Conservation (phyloP, 2,113 vertebrate species). For the Lophura nycthemera region DNA sequence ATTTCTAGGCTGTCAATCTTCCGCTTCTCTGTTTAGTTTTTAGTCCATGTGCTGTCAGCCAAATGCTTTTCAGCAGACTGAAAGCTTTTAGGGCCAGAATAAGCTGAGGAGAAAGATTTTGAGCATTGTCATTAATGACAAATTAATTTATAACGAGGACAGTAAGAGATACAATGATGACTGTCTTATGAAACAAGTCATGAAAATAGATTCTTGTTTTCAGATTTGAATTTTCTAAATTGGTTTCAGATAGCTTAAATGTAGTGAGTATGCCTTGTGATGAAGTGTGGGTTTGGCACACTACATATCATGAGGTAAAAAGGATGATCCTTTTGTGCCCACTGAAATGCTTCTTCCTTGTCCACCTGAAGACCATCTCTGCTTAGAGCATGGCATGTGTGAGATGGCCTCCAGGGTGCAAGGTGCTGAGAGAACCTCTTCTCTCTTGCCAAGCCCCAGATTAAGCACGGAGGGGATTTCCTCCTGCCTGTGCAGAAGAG, state of each 20-base stretch:
- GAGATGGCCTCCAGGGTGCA: background rate
- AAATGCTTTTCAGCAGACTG: slow-evolving; percentile 38
- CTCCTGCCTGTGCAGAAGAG: slow-evolving; percentile 10
- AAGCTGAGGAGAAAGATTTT: slow-evolving; percentile 17
- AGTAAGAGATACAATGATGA: background rate
- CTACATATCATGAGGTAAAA: background rate
- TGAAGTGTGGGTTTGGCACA: rapidly evolving
- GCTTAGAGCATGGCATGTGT: background rate
- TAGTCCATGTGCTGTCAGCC: slow-evolving; percentile 34
- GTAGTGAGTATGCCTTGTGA: background rate
- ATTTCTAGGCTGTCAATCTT: slow-evolving; percentile 55
- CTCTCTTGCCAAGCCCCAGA: background rate
- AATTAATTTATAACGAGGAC: slow-evolving; percentile 18
- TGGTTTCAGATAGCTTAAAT: background rate
- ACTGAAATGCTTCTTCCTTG: background rate
- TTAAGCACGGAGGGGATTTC: slow-evolving; percentile 61
- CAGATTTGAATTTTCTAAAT: background rate
- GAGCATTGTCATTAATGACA: background rate
- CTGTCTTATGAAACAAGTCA: background rate
- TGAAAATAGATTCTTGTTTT: background rate
- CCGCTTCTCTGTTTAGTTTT: slow-evolving; percentile 53
- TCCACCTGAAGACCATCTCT: background rate
- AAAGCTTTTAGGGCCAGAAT: background rate
- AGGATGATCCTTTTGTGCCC: background rate
- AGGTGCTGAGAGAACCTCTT: background rate